These are phyloP conservation scores for Amblyteles armatorius DNA, from an alignment of 2,888 invertebrate species.

Conservation along the genomic window DNA sequence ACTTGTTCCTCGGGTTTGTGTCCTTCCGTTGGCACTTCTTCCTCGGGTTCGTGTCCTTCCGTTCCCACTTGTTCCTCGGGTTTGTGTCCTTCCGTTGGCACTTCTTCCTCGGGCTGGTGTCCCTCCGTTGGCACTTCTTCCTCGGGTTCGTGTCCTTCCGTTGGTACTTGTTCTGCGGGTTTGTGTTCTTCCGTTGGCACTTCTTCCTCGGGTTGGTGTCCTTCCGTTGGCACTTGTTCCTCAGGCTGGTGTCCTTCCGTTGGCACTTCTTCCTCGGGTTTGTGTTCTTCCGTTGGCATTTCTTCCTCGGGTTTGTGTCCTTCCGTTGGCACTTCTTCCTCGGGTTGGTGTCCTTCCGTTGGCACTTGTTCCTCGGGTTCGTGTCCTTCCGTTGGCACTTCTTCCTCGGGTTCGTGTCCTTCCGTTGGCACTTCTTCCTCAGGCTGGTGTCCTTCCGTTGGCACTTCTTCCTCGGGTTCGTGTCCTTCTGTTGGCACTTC, in stretches of 20 bases:
- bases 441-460: background rate
- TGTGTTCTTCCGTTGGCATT: background rate
- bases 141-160: background rate
- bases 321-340: background rate
- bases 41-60: background rate
- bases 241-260: background rate
- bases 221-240: background rate
- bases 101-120: background rate
- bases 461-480: background rate
- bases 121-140: background rate
- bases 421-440: background rate
- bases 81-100: slow-evolving; percentile 7
- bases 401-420: background rate
- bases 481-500: background rate
- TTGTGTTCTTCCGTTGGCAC: background rate
- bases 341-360: background rate
- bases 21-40: slow-evolving; percentile 13
- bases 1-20: background rate
- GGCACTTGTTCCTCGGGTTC: background rate
- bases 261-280: background rate
- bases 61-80: slow-evolving; percentile 20
- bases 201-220: background rate
- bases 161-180: background rate
- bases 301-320: background rate
- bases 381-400: background rate